Conservation (phyloP, 2,113 vertebrate genomes). For the pig (Sus scrofa) region T2T-Sscrofa CM000830.6:10746001-10746500, state of each 20-base stretch:
- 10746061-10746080: slow-evolving; percentile 18
- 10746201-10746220: slow-evolving; percentile 68
- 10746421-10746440: too few relatives aligned
- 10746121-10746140: neutral
- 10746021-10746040: slow-evolving; percentile 58
- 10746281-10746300: slow-evolving; percentile 60
- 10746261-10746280: slow-evolving; percentile 67
- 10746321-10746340: neutral
- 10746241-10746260: slow-evolving; percentile 45
- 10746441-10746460: too few relatives aligned
- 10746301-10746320: neutral
- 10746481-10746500: too few relatives aligned
- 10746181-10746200: slow-evolving; percentile 26
- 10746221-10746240: slow-evolving; percentile 67
- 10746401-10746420: too few relatives aligned
- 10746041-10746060: slow-evolving; percentile 12
- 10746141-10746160: neutral
- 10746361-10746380: neutral
- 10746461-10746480: too few relatives aligned
- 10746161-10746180: slow-evolving; percentile 2
- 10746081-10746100: slow-evolving; percentile 52
- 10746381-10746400: neutral
- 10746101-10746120: slow-evolving; percentile 55
- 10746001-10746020: slow-evolving; percentile 65
- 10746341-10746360: neutral